These are phyloP conservation scores for Harpegnathos saltator DNA, from an alignment of 1,140 invertebrate genomes.

Conservation along the genomic window DNA sequence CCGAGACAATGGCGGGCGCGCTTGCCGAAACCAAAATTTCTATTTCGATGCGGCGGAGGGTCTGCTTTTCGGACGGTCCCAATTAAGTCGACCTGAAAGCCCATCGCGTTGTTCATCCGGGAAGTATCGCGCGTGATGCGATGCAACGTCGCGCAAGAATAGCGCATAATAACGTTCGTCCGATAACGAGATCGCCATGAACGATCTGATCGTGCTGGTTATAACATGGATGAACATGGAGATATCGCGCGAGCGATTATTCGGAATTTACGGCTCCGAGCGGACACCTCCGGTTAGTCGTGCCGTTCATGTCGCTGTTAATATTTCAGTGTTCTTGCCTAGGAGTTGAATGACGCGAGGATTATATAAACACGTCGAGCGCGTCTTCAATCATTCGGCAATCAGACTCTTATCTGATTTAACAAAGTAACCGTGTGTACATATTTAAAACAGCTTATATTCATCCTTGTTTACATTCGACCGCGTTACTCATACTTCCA, in stretches of 20 bases:
- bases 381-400: background rate
- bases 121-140: background rate
- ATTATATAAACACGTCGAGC: too few relatives aligned
- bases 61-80: constrained; percentile 24
- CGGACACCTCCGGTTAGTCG: background rate
- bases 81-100: background rate
- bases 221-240: background rate
- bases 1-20: constrained; percentile 43
- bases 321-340: background rate
- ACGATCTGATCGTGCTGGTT: background rate
- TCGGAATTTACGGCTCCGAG: background rate
- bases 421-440: background rate
- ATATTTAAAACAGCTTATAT: background rate
- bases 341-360: too few relatives aligned
- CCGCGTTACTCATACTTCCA: background rate
- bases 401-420: background rate
- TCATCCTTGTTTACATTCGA: background rate
- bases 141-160: background rate
- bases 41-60: constrained; percentile 6
- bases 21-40: constrained; percentile 12
- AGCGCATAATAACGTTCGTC: constrained; percentile 10
- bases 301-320: background rate
- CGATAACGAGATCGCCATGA: constrained; percentile 23
- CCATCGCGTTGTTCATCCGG: background rate
- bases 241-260: background rate